Evolutionary conservation across 1,140 invertebrate genomes (phyloP).

Genomic region (Theocolax elegans): DNA sequence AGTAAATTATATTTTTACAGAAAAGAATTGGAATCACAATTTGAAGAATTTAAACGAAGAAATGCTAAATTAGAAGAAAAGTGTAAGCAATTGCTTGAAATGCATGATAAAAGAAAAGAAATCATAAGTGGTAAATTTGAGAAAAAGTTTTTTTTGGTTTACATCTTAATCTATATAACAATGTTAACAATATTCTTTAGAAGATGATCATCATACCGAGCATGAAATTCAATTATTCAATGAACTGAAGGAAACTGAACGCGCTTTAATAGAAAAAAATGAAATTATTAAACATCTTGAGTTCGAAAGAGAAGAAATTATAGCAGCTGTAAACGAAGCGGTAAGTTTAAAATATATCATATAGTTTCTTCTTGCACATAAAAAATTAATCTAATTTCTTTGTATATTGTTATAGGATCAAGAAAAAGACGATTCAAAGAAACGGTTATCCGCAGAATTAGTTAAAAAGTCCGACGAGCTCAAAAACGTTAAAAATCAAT

Average conservation of each 20-base stretch:
- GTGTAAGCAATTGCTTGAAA: constrained; percentile 47
- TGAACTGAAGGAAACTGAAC: constrained; percentile 43
- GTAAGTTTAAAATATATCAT: background rate
- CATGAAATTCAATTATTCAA: constrained; percentile 51
- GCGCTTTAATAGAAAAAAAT: constrained; percentile 34
- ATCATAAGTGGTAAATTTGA: constrained; percentile 41
- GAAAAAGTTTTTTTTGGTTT: background rate
- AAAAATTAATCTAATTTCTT: constrained; percentile 46
- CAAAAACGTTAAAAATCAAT: constrained; percentile 42
- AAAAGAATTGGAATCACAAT: constrained; percentile 28
- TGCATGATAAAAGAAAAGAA: constrained; percentile 45
- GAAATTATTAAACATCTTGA: constrained; percentile 39
- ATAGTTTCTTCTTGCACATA: no score
- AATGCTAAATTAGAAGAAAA: constrained; percentile 48
- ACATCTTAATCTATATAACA: background rate
- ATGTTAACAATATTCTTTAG: no score
- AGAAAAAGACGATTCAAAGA: background rate
- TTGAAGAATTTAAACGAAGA: constrained; percentile 42
- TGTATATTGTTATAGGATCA: constrained; percentile 40
- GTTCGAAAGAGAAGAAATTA: constrained; percentile 27
- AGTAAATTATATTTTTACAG: constrained; percentile 38
- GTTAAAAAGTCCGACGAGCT: constrained; percentile 45
- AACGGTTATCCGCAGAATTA: constrained; percentile 43
- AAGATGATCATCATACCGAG: constrained; percentile 44
- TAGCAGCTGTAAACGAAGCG: constrained; percentile 1